Conservation (phyloP, 2,888 invertebrate genomes). For the Oxyteleia sp. region DNA sequence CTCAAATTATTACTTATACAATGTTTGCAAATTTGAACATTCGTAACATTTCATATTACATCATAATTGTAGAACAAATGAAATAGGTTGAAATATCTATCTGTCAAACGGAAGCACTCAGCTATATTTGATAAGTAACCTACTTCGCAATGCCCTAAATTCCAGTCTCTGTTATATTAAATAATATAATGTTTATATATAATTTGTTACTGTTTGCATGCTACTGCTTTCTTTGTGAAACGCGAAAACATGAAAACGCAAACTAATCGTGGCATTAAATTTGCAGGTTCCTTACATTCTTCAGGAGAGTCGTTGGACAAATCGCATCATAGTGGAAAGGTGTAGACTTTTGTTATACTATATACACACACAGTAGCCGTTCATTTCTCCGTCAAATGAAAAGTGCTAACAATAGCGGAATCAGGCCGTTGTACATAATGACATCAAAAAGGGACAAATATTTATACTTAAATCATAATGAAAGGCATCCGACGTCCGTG, state of each 20-base stretch:
- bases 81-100: no score
- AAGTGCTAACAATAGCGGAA: slow-evolving; percentile 48
- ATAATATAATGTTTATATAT: background rate
- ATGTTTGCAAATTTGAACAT: no score
- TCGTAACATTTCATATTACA: no score
- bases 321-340: slow-evolving; percentile 84
- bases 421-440: slow-evolving; percentile 65
- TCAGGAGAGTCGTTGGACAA: slow-evolving; percentile 86
- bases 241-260: background rate
- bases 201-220: slow-evolving; percentile 27
- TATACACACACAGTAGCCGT: slow-evolving; percentile 43
- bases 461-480: slow-evolving; percentile 40
- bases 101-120: no score
- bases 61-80: no score
- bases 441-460: slow-evolving; percentile 40
- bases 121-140: no score
- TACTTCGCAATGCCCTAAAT: no score
- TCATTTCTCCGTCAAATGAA: slow-evolving; percentile 54
- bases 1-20: no score
- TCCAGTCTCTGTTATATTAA: background rate
- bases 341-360: slow-evolving; percentile 80
- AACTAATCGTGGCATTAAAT: slow-evolving; percentile 31
- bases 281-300: slow-evolving; percentile 86
- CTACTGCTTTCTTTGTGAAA: slow-evolving; percentile 14
- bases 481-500: slow-evolving; percentile 43